Base-by-base conservation (phyloP, 2,888 invertebrate genomes). In the Andrena marginata region DNA sequence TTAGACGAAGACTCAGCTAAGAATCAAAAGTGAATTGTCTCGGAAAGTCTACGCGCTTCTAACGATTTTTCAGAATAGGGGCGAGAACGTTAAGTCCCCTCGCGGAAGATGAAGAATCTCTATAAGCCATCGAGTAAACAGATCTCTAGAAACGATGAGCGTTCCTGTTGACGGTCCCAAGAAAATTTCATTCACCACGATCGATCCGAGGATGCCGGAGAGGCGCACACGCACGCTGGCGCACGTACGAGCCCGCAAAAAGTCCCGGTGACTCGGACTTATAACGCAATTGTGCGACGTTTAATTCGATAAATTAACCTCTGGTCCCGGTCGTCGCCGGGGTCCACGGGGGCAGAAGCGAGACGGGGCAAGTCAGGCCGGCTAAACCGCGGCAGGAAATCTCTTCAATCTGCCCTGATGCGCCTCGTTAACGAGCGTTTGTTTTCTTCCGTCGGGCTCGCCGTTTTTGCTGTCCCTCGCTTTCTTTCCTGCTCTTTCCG, bases 241-340 rank as follows among this genome's bases (percentile, higher is more conserved):
- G 23, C 42, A 63, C 59, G 49, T 20, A 65, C 76, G 51, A 26
- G 26, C 56, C 56, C 56, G 80, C 81, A 87, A 91, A 92, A 90
- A 89, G 89, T 89, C 89, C 76, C 87, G 85, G 88, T 86, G 89
- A 90, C 90, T 92, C 86, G 89, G 87, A 91, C 93, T 91, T 90
- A 85, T 93, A 92, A 93, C 91, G 90, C 91, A 92, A 93, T 93
- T 92, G 93, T 91, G 89, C 90, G 88, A 91, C 84, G 91, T 89
- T 92, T 93, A 93, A 93, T 93, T 93, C 85, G 90, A 93, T 93
- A 91, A 93, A 93, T 93, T 93, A 93, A 92, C 91, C 93, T 93
- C 90, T 90, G 90, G 90, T 88, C 89, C 90, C 89, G 87, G 84
- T 89, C 87, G 84, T 84, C 85, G 89, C 80, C 76, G 87, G 87